Percentiles rank a stretch among this genome's conserved stretches.
Evolutionary conservation across 2,113 vertebrate species (phyloP).

Genomic region (Baryphthengus martii): DNA sequence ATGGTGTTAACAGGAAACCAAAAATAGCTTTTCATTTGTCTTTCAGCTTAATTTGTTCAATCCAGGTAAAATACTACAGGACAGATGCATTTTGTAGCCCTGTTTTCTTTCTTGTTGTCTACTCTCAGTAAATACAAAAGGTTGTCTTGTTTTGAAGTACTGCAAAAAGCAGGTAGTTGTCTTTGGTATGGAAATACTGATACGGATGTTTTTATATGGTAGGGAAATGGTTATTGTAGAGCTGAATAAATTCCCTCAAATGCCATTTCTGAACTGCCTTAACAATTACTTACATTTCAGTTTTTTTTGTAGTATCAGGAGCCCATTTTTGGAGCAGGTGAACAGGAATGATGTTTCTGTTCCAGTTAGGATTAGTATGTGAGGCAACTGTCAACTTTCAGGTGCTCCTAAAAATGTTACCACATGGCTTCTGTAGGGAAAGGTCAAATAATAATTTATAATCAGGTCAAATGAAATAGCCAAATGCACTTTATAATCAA

Average conservation of each 20-base stretch:
- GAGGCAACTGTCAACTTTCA: background rate
- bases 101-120: background rate
- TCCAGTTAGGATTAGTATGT: background rate
- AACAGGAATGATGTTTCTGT: background rate
- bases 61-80: background rate
- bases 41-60: background rate
- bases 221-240: background rate
- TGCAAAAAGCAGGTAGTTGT: background rate
- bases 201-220: background rate
- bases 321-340: background rate
- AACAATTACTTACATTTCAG: background rate
- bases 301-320: background rate
- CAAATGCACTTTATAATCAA: background rate
- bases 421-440: background rate
- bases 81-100: background rate
- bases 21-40: conserved; percentile 27
- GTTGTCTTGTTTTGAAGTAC: background rate
- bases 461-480: background rate
- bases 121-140: background rate
- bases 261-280: background rate
- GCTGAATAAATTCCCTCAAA: background rate
- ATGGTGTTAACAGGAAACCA: background rate
- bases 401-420: background rate
- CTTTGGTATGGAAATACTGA: background rate
- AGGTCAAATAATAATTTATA: background rate